Conservation (phyloP, 2,888 invertebrate species). For the Orchestes rusci region DNA sequence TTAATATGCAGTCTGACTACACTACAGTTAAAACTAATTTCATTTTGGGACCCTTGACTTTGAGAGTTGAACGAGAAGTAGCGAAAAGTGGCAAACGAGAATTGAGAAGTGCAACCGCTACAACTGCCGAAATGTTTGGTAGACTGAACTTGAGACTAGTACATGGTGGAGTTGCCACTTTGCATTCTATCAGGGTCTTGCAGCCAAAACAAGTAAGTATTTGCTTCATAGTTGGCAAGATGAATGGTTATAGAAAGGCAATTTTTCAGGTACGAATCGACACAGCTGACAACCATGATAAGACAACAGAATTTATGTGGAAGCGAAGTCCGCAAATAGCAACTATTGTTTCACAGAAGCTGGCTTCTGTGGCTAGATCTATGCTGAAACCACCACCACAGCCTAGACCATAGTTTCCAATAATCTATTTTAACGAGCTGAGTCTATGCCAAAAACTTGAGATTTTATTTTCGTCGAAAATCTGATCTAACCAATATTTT, state of each 20-base stretch:
- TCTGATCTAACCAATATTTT: too few species aligned
- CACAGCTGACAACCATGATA: slow-evolving; percentile 73
- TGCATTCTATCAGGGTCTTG: slow-evolving; percentile 76
- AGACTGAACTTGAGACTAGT: slow-evolving; percentile 69
- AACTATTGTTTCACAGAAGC: slow-evolving; percentile 73
- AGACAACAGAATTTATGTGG: slow-evolving; percentile 79
- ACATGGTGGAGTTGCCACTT: slow-evolving; percentile 72
- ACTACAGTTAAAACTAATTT: slow-evolving; percentile 80
- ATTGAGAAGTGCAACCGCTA: slow-evolving; percentile 78
- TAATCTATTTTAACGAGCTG: too few species aligned
- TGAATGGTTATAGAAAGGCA: too few species aligned
- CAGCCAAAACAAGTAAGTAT: slow-evolving; percentile 74
- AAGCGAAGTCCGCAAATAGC: slow-evolving; percentile 76
- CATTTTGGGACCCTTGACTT: slow-evolving; percentile 67
- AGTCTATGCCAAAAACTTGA: too few species aligned
- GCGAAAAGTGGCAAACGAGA: slow-evolving; percentile 73
- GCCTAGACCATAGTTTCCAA: slow-evolving; percentile 22
- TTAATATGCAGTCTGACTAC: slow-evolving; percentile 70
- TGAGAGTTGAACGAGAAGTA: slow-evolving; percentile 73
- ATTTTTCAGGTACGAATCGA: slow-evolving; percentile 75
- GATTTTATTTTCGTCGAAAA: too few species aligned
- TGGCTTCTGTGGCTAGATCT: slow-evolving; percentile 56
- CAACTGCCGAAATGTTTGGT: slow-evolving; percentile 80
- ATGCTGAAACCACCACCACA: slow-evolving; percentile 51
- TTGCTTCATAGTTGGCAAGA: too few species aligned